A percentile compares a stretch with the other conserved stretches of the same genome.
phyloP scores from a whole-genome alignment of 1,140 invertebrate species.

The Leguminivora glycinivorella region DNA sequence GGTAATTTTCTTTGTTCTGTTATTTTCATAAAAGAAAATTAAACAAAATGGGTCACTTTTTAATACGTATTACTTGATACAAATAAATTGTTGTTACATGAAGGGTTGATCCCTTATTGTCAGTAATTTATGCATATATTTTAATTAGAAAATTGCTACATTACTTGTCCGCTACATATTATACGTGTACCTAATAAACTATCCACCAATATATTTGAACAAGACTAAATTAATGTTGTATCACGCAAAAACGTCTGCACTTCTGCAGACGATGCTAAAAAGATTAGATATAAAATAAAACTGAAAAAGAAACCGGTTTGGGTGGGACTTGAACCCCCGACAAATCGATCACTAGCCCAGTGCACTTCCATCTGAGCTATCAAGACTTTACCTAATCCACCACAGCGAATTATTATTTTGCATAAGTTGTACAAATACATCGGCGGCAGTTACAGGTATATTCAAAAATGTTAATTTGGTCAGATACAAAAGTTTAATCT shows the following conservation, averaged over 20 bases:
- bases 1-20: too few relatives aligned
- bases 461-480: constrained; percentile 43
- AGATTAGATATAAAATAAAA: too few relatives aligned
- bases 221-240: background rate
- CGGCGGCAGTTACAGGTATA: background rate
- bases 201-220: background rate
- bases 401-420: background rate
- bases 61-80: background rate
- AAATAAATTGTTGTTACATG: background rate
- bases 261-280: too few relatives aligned
- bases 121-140: background rate
- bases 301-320: too few relatives aligned
- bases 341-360: too few relatives aligned
- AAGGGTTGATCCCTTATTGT: constrained; percentile 12
- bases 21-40: background rate
- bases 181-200: constrained; percentile 18
- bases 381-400: too few relatives aligned
- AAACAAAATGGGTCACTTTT: background rate
- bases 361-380: too few relatives aligned
- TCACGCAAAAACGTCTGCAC: too few relatives aligned
- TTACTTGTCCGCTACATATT: constrained; percentile 21
- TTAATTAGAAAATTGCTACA: constrained; percentile 8
- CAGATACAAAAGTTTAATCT: constrained; percentile 43
- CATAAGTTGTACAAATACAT: background rate
- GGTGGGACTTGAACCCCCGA: too few relatives aligned